Evolutionary conservation across 2,113 vertebrate genomes (phyloP).

Genomic region (Cepphus grylle): DNA sequence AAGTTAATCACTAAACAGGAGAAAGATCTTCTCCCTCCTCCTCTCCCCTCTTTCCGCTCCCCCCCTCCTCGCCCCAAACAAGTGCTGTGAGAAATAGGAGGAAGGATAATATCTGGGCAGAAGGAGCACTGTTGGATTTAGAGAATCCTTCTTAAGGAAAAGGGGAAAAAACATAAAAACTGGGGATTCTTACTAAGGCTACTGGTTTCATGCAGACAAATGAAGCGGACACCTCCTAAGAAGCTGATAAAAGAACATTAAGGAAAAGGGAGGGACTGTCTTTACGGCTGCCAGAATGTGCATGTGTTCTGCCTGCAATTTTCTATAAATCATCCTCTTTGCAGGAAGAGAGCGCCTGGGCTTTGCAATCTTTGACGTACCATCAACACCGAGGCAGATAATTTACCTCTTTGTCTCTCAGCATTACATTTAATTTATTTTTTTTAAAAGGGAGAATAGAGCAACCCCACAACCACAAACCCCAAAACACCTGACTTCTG

Average conservation of each 20-base stretch:
- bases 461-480: neutral
- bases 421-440: neutral
- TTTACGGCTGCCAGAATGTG: slow-evolving; percentile 61
- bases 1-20: slow-evolving; percentile 58
- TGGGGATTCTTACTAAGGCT: slow-evolving; percentile 17
- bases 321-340: slow-evolving; percentile 74
- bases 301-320: slow-evolving; percentile 69
- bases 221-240: slow-evolving; percentile 54
- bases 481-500: slow-evolving; percentile 40
- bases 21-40: slow-evolving; percentile 50
- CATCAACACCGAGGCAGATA: slow-evolving; percentile 57
- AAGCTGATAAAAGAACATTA: slow-evolving; percentile 69
- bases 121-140: slow-evolving; percentile 1
- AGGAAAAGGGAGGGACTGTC: slow-evolving; percentile 56
- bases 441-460: neutral
- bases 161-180: neutral
- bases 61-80: neutral
- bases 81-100: slow-evolving; percentile 29
- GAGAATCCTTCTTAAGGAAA: slow-evolving; percentile 10
- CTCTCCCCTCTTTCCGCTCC: slow-evolving; percentile 3
- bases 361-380: slow-evolving; percentile 69
- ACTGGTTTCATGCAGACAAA: slow-evolving; percentile 50
- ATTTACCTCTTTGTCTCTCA: slow-evolving; percentile 77
- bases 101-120: slow-evolving; percentile 1
- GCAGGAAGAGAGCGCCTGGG: slow-evolving; percentile 59